Conservation (phyloP, 2,888 invertebrate genomes). For the Aleiodes testaceus region DNA sequence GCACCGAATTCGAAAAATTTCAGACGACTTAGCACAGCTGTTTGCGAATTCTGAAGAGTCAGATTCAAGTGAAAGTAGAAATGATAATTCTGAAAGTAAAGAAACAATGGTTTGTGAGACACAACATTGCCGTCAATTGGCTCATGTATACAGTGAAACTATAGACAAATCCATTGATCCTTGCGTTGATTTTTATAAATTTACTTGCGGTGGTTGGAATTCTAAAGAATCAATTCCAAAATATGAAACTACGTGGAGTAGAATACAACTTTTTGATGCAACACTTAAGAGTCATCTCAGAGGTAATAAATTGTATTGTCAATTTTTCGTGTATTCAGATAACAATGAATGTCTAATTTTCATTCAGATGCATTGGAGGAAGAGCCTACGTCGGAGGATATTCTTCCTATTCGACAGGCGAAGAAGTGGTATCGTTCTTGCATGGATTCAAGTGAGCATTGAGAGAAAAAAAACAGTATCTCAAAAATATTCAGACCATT, state of each 20-base stretch:
- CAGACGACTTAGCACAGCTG: no score
- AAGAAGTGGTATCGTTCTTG: constrained; percentile 57
- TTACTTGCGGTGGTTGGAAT: constrained; percentile 55
- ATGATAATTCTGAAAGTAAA: no score
- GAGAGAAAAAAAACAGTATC: no score
- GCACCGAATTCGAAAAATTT: no score
- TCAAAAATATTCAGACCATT: constrained; percentile 38
- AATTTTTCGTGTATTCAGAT: neutral
- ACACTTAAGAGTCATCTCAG: constrained; percentile 4
- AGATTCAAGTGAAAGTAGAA: no score
- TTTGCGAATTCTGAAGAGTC: no score
- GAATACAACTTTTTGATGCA: constrained; percentile 43
- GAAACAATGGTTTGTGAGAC: no score
- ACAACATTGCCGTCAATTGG: no score
- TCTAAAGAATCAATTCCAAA: constrained; percentile 50
- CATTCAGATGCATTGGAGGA: constrained; percentile 48
- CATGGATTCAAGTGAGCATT: constrained; percentile 44
- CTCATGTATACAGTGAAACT: no score
- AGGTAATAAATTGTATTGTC: constrained; percentile 9
- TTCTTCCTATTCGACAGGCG: constrained; percentile 52
- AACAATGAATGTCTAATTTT: neutral
- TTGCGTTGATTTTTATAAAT: constrained; percentile 55
- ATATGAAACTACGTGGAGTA: constrained; percentile 48
- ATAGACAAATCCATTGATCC: no score
- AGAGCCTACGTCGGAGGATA: constrained; percentile 45